Conservation (phyloP, 2,113 vertebrate genomes). For the Gambusia holbrooki region DNA sequence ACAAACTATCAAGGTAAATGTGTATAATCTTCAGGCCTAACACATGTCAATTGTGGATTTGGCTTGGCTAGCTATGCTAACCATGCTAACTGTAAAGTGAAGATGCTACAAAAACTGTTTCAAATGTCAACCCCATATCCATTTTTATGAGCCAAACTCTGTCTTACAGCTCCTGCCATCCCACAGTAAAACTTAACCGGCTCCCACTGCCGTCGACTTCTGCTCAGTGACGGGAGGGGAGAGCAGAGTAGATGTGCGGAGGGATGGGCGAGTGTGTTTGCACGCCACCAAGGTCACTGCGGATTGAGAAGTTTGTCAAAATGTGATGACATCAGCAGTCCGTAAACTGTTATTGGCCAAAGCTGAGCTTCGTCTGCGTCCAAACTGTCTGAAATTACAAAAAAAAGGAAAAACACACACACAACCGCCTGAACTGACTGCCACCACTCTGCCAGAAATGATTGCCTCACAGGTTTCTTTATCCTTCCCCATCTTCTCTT, state of each 20-base stretch:
- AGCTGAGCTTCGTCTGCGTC: constrained; percentile 76
- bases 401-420: constrained; percentile 72
- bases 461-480: constrained; percentile 90
- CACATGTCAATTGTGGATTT: background rate
- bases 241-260: background rate
- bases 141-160: background rate
- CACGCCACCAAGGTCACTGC: constrained; percentile 74
- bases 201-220: background rate
- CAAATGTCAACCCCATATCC: background rate
- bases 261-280: background rate
- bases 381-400: constrained; percentile 93
- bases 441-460: constrained; percentile 77
- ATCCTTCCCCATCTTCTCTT: constrained; percentile 40
- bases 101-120: background rate
- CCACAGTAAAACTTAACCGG: background rate
- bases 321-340: constrained; percentile 95
- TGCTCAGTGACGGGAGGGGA: background rate
- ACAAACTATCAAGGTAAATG: background rate
- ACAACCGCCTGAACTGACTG: constrained; percentile 10
- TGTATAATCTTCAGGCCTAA: background rate
- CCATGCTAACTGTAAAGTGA: background rate
- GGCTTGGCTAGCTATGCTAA: background rate
- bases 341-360: constrained; percentile 91
- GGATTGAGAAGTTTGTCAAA: constrained; percentile 97
- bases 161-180: background rate